Conservation (phyloP, 2,888 invertebrate genomes). For the Phyto melanocephala region DNA sequence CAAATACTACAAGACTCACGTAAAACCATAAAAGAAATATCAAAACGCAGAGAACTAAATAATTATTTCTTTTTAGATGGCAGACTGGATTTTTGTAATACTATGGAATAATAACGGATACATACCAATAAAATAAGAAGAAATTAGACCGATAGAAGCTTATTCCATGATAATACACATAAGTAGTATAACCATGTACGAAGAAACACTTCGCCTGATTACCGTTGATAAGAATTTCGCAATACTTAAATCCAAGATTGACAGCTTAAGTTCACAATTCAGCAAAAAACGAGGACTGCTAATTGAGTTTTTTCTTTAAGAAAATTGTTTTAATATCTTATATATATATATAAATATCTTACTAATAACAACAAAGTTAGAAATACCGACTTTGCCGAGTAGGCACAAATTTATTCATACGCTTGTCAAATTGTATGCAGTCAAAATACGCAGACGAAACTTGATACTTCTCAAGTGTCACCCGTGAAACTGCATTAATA, state of each 20-base stretch:
- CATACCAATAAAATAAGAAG: constrained; percentile 48
- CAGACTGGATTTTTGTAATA: background rate
- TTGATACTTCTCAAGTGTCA: no score
- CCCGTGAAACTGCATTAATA: no score
- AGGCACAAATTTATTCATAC: no score
- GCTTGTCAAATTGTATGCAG: no score
- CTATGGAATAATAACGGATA: constrained; percentile 58
- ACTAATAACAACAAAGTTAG: no score
- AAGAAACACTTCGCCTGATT: constrained; percentile 1
- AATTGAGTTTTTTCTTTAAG: no score
- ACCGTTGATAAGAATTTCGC: background rate
- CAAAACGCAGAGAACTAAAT: background rate
- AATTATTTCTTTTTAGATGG: constrained; percentile 16
- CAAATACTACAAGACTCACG: constrained; percentile 16
- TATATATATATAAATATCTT: no score
- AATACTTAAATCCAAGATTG: constrained; percentile 10
- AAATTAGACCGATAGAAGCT: constrained; percentile 38
- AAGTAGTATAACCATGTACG: constrained; percentile 26
- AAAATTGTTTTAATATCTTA: no score
- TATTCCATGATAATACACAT: constrained; percentile 55
- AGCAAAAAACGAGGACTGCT: background rate
- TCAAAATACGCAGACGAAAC: no score
- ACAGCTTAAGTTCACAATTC: background rate
- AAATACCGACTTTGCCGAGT: no score
- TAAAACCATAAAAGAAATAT: no score